Evolutionary conservation across 1,140 invertebrate species (phyloP).

Genomic region (Cotesia vestalis): DNA sequence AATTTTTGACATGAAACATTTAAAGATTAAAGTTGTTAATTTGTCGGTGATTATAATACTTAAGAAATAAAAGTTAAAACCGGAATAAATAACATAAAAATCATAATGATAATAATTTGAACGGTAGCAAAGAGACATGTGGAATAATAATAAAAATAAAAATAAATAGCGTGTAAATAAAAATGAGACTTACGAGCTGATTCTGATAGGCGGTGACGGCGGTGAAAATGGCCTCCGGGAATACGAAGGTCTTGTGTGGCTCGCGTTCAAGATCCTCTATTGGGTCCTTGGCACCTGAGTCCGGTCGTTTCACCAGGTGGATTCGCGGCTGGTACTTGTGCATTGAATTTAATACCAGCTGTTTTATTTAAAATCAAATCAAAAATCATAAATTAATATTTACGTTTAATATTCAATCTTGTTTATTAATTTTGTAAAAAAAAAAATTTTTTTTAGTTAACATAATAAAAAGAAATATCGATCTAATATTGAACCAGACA

Average conservation of each 20-base stretch:
- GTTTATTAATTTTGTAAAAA: too few relatives aligned
- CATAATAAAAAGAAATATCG: too few relatives aligned
- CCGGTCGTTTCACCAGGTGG: conserved; percentile 83
- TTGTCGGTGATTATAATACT: too few relatives aligned
- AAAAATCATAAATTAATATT: background rate
- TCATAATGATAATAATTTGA: conserved; percentile 24
- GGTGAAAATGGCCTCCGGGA: conserved; percentile 96
- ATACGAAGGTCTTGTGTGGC: conserved; percentile 92
- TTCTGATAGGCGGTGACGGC: conserved; percentile 99
- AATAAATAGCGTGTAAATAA: too few relatives aligned
- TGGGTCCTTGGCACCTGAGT: conserved; percentile 68
- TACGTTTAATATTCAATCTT: too few relatives aligned
- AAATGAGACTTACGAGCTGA: conserved; percentile 62
- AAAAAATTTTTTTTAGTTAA: too few relatives aligned
- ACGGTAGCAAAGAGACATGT: conserved; percentile 41
- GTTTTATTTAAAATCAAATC: conserved; percentile 51
- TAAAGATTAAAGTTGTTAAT: too few relatives aligned
- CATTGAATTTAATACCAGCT: conserved; percentile 98
- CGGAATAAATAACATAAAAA: conserved; percentile 14
- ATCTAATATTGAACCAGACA: too few relatives aligned
- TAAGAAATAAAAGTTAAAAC: background rate
- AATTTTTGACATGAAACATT: too few relatives aligned
- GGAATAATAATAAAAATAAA: conserved; percentile 40
- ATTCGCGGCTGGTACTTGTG: conserved; percentile 98
- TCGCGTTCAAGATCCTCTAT: conserved; percentile 87